phyloP scores from a whole-genome alignment of 2,888 invertebrate species.

The Craniophora ligustri region DNA sequence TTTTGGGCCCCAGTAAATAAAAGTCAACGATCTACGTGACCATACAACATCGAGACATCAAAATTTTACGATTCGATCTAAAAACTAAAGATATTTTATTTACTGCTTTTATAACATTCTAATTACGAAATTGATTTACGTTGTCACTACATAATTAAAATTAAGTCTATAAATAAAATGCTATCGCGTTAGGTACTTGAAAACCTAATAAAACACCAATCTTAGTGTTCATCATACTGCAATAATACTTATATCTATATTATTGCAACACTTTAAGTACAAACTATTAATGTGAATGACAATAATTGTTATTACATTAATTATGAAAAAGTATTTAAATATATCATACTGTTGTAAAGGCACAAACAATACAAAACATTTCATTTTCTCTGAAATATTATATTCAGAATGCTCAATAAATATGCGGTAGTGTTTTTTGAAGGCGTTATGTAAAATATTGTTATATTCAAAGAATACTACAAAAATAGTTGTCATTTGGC shows the following conservation, averaged over 20 bases:
- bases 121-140: slow-evolving; percentile 39
- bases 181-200: slow-evolving; percentile 64
- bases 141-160: slow-evolving; percentile 42
- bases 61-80: slow-evolving; percentile 60
- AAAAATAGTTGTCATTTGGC: slow-evolving; percentile 87
- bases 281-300: slow-evolving; percentile 55
- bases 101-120: slow-evolving; percentile 45
- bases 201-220: slow-evolving; percentile 64
- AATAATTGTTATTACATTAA: slow-evolving; percentile 53
- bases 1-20: slow-evolving; percentile 47
- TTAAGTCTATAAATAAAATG: slow-evolving; percentile 66
- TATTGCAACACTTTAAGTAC: slow-evolving; percentile 77
- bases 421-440: slow-evolving; percentile 49
- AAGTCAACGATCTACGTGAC: slow-evolving; percentile 64
- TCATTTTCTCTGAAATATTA: slow-evolving; percentile 57
- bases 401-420: slow-evolving; percentile 46
- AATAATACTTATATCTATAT: slow-evolving; percentile 67
- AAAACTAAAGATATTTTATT: slow-evolving; percentile 57
- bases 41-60: slow-evolving; percentile 80
- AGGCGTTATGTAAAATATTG: slow-evolving; percentile 60
- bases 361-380: slow-evolving; percentile 82
- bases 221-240: slow-evolving; percentile 60
- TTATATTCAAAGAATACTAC: slow-evolving; percentile 78
- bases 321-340: slow-evolving; percentile 65
- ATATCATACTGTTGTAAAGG: slow-evolving; percentile 77